Evolutionary conservation across 2,113 vertebrate species (phyloP), one percentile per base, ranked within the genome.

Genomic region (Coreoperca whiteheadi): DNA sequence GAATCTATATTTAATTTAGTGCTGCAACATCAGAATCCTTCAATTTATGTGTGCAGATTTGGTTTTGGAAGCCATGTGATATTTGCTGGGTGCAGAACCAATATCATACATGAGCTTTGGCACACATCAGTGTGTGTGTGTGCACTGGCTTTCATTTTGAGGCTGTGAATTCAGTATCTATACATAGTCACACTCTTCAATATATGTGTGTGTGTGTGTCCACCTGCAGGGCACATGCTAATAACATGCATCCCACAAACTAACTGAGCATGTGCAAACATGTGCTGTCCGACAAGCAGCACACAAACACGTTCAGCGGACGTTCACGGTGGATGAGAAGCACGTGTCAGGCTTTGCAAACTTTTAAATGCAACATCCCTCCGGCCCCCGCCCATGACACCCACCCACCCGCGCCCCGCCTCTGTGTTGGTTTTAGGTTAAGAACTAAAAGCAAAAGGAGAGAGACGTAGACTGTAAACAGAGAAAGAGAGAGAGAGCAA

Each of bases 161-260:
- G 32, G 10, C 37, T 23, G 8, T 69, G 43, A 73, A 57, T 77
- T 64, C 15, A 63, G 73, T 48, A 51, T 73, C 21, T 30, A 56
- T 43, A 54, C 60, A 74, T 56, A 76, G 68, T 46, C 37, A 37
- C 54, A 81, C 8, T 8, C n/a, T 83, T 69, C 10, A 60, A 12
- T 65, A 5, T 34, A 14, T 46, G 43, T n/a, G 68, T 54, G 41
- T 70, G 37, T 60, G 60, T 37, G 46, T 41, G 51, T 2, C 15
- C 50, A 74, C 63, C 82, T 85, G 88, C 65, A 60, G 61, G 77
- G 68, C 59, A 70, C 83, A 79, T 0, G 0, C 77, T 79, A 79
- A 76, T 74, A 21, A 34, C 83, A 84, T 63, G 74, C 88, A 78
- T 50, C 30, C 37, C 34, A 73, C 59, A 18, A 39, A 25, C 10